Percentiles rank a stretch among this genome's conserved stretches.
These are phyloP conservation scores for Athetis lepigone DNA, from an alignment of 2,888 invertebrate species.

Conservation along the genomic window DNA sequence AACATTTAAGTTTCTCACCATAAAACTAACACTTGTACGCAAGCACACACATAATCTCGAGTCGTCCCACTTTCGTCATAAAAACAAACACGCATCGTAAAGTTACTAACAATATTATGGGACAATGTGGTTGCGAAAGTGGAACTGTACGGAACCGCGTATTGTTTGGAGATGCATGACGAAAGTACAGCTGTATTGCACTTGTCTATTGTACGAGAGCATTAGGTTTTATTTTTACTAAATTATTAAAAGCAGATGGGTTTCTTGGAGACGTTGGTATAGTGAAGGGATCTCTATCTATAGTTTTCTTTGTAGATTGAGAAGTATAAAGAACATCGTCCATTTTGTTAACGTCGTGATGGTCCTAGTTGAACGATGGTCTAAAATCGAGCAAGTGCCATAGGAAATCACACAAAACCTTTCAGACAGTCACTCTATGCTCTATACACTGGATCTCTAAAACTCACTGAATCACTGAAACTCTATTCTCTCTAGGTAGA, in stretches of 20 bases:
- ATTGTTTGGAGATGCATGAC: slow-evolving; percentile 71
- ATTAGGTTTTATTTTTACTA: slow-evolving; percentile 7
- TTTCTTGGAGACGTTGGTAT: neutral
- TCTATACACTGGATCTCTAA: no score
- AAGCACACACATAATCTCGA: slow-evolving; percentile 71
- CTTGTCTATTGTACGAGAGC: slow-evolving; percentile 50
- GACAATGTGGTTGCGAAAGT: slow-evolving; percentile 73
- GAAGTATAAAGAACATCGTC: no score
- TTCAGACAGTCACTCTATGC: no score
- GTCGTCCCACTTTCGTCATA: slow-evolving; percentile 81
- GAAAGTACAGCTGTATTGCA: slow-evolving; percentile 66
- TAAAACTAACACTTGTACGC: slow-evolving; percentile 71
- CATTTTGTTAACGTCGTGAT: no score
- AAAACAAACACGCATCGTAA: slow-evolving; percentile 76
- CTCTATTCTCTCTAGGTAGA: no score
- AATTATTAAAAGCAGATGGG: slow-evolving; percentile 1
- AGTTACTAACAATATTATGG: slow-evolving; percentile 68
- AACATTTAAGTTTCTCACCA: slow-evolving; percentile 68
- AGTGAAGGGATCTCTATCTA: no score
- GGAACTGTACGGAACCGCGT: slow-evolving; percentile 63
- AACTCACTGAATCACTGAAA: no score
- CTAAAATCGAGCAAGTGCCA: no score
- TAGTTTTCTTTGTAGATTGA: neutral
- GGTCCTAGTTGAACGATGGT: no score
- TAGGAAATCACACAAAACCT: no score